phyloP scores from a whole-genome alignment of 2,888 invertebrate genomes.

The Miltochrista miniata region DNA sequence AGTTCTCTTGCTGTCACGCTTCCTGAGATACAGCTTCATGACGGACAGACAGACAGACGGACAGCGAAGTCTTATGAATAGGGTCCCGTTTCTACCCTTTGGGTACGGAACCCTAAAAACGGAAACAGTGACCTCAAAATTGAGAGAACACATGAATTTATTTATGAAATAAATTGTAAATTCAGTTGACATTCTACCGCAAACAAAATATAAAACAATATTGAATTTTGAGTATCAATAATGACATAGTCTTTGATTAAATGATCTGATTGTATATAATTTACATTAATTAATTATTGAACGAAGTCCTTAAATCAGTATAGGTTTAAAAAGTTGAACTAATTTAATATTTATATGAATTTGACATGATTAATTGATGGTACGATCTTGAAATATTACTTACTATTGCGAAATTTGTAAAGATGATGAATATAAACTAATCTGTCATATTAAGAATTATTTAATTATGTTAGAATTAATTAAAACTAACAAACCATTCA shows the following conservation, averaged over 20 bases:
- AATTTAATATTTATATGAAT: not conserved
- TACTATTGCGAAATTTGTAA: not conserved
- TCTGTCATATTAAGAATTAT: not conserved
- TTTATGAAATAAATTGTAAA: too few species aligned
- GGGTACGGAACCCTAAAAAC: too few species aligned
- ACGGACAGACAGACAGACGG: too few species aligned
- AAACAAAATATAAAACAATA: too few species aligned
- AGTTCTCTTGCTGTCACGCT: too few species aligned
- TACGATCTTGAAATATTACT: not conserved
- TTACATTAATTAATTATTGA: not conserved
- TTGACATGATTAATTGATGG: not conserved
- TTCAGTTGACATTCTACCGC: too few species aligned
- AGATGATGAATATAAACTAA: conserved; percentile 2
- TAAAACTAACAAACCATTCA: conserved; percentile 5
- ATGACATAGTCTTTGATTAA: not conserved
- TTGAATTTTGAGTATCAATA: too few species aligned
- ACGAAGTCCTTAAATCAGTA: not conserved
- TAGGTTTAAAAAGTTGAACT: not conserved
- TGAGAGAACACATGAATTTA: too few species aligned
- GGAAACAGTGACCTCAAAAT: too few species aligned
- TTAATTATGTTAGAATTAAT: conserved; percentile 3
- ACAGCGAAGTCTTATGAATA: too few species aligned
- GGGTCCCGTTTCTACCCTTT: too few species aligned
- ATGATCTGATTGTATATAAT: not conserved
- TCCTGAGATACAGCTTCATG: too few species aligned